Conservation (phyloP, 1,140 invertebrate genomes). For the Trichomalopsis sarcophagae region DNA sequence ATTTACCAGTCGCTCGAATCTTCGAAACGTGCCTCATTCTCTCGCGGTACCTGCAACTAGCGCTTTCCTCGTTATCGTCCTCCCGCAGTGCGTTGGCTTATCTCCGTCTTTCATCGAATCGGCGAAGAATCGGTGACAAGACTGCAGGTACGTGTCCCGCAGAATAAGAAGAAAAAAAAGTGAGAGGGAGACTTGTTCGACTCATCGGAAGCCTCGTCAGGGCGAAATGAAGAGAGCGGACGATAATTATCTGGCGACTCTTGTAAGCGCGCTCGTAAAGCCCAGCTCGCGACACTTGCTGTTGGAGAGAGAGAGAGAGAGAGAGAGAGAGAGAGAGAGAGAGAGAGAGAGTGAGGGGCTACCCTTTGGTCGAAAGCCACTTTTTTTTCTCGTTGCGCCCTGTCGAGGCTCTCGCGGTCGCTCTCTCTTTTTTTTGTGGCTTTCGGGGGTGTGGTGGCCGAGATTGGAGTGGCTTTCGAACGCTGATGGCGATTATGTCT, state of each 20-base stretch:
- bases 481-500: too few relatives aligned
- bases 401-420: not conserved
- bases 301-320: not conserved
- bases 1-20: not conserved
- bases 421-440: not conserved
- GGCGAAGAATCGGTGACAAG: not conserved
- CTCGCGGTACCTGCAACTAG: not conserved
- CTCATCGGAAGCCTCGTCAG: slow-evolving; percentile 11
- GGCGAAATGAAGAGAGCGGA: not conserved
- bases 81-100: not conserved
- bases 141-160: slow-evolving; percentile 3
- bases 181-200: not conserved
- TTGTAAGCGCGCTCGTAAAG: slow-evolving; percentile 29
- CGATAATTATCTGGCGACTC: slow-evolving; percentile 39
- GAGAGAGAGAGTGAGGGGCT: not conserved
- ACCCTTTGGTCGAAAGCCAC: slow-evolving; percentile 21
- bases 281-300: slow-evolving; percentile 2
- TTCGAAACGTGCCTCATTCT: not conserved
- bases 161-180: slow-evolving; percentile 6
- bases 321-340: not conserved
- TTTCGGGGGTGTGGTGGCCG: not conserved
- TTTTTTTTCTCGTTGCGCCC: not conserved
- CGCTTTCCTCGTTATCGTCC: not conserved
- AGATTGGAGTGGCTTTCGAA: not conserved
- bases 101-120: slow-evolving; percentile 31